Base-by-base conservation (phyloP, 2,113 vertebrate genomes). In the Channa argus region DNA sequence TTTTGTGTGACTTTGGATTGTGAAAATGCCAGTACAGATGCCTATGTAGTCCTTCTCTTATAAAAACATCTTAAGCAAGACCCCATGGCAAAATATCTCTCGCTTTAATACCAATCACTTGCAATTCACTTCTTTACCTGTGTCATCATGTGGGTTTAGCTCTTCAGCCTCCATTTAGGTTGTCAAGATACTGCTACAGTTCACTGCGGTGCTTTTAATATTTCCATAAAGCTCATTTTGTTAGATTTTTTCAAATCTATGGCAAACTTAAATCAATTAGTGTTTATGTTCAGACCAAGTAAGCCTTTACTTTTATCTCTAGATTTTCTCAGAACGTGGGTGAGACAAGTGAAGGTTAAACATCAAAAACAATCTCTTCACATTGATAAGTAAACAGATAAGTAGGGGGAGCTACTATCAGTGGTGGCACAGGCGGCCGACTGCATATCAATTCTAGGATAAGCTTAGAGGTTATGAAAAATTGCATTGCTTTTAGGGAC, bases 291-390 rank as follows among this genome's bases (percentile, higher is more conserved):
- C 13, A 52, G 4, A 64, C 45, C 15, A 24, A 36, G 12, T 9
- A 37, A 8, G 10, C 7, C n/a, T 46, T 61, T 13, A n/a, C 71
- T 55, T 80, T 52, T 46, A 43, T 78, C 51, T 71, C 36, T 14
- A 45, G 15, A 59, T 69, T 13, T 63, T 69, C 37, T 38, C 4
- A 2, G 24, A 59, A 78, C n/a, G 38, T 9, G 13, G 39, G 36
- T 54, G 36, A 3, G 38, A 70, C 59, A 73, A 78, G 44, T 70
- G 66, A 86, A 82, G 69, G 79, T 85, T 77, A 79, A 76, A 64
- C 49, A 71, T 74, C 63, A 81, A 72, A 77, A 33, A 7, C 60
- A 36, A 43, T 47, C 33, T 47, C 61, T n/a, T 14, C 10, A 15
- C 44, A 34, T 34, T 0, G 33, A 78, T 69, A 47, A 60, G 15